phyloP scores from a whole-genome alignment of 2,113 vertebrate species.

The zebrafish (Danio rerio) region DNA sequence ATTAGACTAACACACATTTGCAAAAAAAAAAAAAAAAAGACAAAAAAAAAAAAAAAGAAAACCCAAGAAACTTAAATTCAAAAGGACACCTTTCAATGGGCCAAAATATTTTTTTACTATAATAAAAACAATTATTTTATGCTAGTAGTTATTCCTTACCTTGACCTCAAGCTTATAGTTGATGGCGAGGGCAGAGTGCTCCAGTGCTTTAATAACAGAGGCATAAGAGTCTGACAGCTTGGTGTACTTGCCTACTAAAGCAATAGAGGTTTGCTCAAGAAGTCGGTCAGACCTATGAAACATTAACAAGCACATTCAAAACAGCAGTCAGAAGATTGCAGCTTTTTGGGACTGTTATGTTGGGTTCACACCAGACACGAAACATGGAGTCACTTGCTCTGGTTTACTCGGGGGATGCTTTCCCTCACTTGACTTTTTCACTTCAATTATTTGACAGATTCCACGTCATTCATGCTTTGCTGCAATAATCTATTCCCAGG shows the following conservation, averaged over 20 bases:
- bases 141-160: conserved; percentile 69
- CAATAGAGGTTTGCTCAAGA: conserved; percentile 88
- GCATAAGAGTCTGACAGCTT: conserved; percentile 96
- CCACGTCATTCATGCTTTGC: too few species aligned
- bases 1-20: neutral
- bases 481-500: too few species aligned
- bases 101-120: too few species aligned
- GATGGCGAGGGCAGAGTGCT: conserved; percentile 93
- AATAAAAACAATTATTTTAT: neutral
- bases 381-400: too few species aligned
- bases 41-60: neutral
- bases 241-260: conserved; percentile 95
- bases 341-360: neutral
- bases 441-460: too few species aligned
- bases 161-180: conserved; percentile 94
- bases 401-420: too few species aligned
- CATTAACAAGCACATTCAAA: neutral
- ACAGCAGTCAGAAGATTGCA: neutral
- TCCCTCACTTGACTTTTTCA: too few species aligned
- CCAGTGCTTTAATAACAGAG: conserved; percentile 94
- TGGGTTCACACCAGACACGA: too few species aligned
- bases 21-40: too few species aligned
- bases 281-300: conserved; percentile 87
- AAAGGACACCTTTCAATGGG: neutral
- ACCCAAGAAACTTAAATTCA: too few species aligned